These are phyloP conservation scores for Xanthorhoe spadicearia DNA, from an alignment of 2,888 invertebrate species.

Conservation along the genomic window DNA sequence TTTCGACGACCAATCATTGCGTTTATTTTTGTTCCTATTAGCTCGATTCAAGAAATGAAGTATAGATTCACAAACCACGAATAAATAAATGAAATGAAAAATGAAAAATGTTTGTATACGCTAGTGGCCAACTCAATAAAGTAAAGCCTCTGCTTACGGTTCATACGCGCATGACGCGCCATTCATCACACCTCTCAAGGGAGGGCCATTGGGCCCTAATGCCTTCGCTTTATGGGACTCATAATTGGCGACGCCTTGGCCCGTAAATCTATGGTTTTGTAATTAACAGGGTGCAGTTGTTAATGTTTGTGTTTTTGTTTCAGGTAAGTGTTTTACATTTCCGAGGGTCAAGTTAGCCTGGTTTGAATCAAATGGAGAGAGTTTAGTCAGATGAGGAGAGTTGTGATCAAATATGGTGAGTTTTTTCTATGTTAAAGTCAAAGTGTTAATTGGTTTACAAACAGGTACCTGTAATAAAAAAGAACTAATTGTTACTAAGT, in stretches of 20 bases:
- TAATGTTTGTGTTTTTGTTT: slow-evolving; percentile 61
- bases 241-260: slow-evolving; percentile 63
- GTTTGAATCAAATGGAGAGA: neutral
- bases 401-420: slow-evolving; percentile 5
- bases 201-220: slow-evolving; percentile 44
- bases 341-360: neutral
- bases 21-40: too few species aligned
- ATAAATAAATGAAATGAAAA: too few species aligned
- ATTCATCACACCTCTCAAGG: slow-evolving; percentile 28
- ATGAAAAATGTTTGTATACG: too few species aligned
- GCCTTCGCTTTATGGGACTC: slow-evolving; percentile 67
- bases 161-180: slow-evolving; percentile 9
- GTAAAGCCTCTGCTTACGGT: slow-evolving; percentile 11
- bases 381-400: neutral
- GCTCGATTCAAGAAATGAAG: too few species aligned
- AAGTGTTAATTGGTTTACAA: too few species aligned
- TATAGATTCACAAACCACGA: too few species aligned
- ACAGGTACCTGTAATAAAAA: too few species aligned
- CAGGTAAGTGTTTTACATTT: slow-evolving; percentile 63
- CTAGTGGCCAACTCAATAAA: too few species aligned
- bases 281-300: slow-evolving; percentile 60
- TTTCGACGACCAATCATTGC: too few species aligned
- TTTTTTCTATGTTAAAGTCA: slow-evolving; percentile 15
- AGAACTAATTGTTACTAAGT: too few species aligned
- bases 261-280: slow-evolving; percentile 55